phyloP scores from a whole-genome alignment of 2,113 vertebrate species.

The Catharus minimus region DNA sequence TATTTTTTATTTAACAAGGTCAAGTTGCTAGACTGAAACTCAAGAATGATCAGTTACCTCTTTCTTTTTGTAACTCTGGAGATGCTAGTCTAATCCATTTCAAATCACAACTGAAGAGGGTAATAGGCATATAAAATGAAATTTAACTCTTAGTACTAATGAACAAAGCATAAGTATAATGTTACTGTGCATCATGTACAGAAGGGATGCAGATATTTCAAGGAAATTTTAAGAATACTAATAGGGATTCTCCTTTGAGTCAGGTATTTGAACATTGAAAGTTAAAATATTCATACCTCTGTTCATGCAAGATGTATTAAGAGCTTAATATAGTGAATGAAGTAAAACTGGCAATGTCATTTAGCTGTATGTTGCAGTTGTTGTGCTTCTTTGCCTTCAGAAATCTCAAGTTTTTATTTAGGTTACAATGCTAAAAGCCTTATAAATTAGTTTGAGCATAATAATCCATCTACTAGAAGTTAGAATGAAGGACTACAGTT shows the following conservation, averaged over 20 bases:
- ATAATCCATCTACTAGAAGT: constrained; percentile 68
- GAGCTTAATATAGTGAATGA: not conserved
- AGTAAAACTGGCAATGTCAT: not conserved
- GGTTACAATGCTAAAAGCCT: constrained; percentile 9
- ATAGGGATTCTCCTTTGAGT: not conserved
- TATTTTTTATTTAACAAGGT: constrained; percentile 66
- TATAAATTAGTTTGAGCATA: constrained; percentile 19
- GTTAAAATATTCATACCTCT: not conserved
- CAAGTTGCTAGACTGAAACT: constrained; percentile 61
- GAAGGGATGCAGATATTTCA: not conserved
- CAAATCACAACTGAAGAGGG: not conserved
- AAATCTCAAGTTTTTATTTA: constrained; percentile 14
- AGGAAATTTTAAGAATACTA: not conserved
- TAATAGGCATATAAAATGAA: not conserved
- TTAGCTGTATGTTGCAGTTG: not conserved
- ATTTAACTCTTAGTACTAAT: not conserved
- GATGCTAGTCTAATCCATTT: constrained; percentile 40
- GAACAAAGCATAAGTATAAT: not conserved
- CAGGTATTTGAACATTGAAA: not conserved
- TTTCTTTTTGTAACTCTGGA: not conserved
- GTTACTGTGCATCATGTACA: not conserved
- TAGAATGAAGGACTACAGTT: constrained; percentile 70
- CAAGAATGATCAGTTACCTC: constrained; percentile 58
- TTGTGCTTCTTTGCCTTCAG: not conserved
- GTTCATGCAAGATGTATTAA: not conserved